Conservation (phyloP, 2,113 vertebrate species). For the Mormyrus lacerda region DNA sequence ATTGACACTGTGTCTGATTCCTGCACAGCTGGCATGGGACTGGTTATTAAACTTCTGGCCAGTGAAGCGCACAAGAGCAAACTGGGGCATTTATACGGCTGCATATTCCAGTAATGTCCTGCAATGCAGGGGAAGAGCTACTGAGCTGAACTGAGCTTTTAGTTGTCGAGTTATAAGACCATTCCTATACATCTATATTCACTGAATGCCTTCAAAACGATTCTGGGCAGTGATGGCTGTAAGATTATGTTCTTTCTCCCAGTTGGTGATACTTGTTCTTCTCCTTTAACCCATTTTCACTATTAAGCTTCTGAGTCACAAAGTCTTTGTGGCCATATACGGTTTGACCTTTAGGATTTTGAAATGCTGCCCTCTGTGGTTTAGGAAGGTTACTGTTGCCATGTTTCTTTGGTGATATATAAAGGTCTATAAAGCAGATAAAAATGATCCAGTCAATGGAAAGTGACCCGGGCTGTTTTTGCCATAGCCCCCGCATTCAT, state of each 20-base stretch:
- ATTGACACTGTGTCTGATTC: slow-evolving; percentile 7
- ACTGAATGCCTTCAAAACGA: neutral
- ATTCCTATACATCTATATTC: neutral
- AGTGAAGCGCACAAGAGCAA: neutral
- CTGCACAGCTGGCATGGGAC: neutral
- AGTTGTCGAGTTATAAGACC: neutral
- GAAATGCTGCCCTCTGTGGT: neutral
- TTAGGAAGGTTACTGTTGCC: neutral
- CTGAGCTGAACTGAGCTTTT: neutral
- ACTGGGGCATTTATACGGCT: neutral
- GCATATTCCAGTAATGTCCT: neutral
- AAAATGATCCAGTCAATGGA: neutral
- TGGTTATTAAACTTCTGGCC: neutral
- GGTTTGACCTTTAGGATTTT: neutral
- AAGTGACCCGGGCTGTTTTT: neutral
- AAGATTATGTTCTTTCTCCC: neutral
- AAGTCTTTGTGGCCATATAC: neutral
- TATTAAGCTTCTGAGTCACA: neutral
- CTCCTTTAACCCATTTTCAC: neutral
- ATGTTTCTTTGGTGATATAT: neutral
- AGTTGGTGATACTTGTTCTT: neutral
- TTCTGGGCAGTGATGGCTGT: neutral
- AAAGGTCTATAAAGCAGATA: neutral
- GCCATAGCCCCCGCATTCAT: neutral
- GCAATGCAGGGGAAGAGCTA: neutral